These are phyloP conservation scores for Ornithorhynchus anatinus DNA, from an alignment of 2,113 vertebrate species.

Conservation along the genomic window DNA sequence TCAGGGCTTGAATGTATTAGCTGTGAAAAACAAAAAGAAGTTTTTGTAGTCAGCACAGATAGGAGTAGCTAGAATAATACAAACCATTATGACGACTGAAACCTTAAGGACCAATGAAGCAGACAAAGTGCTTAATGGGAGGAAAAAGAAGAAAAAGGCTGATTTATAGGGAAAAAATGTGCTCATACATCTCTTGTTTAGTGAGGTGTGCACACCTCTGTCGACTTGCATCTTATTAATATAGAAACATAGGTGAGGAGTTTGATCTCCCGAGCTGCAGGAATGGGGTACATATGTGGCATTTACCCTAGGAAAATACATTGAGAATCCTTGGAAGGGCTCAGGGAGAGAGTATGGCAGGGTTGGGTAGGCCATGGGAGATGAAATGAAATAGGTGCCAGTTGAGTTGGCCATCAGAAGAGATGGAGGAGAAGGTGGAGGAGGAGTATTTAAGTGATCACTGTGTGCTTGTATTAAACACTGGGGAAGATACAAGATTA, in stretches of 20 bases:
- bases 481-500: no score
- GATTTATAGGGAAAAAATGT: not conserved
- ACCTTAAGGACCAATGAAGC: not conserved
- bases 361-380: not conserved
- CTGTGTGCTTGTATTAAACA: no score
- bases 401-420: no score
- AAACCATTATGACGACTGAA: not conserved
- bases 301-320: no score
- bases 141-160: not conserved
- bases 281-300: no score
- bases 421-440: no score
- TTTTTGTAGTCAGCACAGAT: not conserved
- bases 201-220: not conserved
- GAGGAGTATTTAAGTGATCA: no score
- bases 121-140: not conserved
- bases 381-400: not conserved
- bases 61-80: not conserved
- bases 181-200: not conserved
- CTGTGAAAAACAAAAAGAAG: not conserved
- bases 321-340: no score
- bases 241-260: no score
- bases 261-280: no score
- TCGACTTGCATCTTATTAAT: no score
- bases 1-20: not conserved
- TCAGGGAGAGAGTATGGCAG: not conserved